Evolutionary conservation across 1,140 invertebrate genomes (phyloP).

Genomic region (Portunus trituberculatus): DNA sequence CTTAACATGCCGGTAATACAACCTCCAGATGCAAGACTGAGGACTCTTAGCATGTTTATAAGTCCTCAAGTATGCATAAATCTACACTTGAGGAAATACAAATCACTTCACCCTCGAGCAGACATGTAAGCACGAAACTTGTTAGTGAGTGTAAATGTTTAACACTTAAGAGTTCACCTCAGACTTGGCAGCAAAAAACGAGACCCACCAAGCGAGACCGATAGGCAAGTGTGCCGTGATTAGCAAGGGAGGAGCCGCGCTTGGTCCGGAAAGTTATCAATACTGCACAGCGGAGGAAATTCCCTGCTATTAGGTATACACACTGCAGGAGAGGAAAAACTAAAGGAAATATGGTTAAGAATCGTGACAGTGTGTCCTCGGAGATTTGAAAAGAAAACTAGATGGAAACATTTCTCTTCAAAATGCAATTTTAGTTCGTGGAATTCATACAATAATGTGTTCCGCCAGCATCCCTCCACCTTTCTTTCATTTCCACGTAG

Average conservation of each 20-base stretch:
- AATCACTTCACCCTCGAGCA: not conserved
- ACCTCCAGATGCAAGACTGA: not conserved
- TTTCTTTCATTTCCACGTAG: too few relatives aligned
- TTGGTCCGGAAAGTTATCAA: not conserved
- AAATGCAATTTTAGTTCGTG: not conserved
- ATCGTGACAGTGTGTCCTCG: not conserved
- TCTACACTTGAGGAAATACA: not conserved
- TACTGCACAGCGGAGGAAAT: not conserved
- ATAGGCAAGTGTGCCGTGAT: not conserved
- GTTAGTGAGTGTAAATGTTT: slow-evolving; percentile 3
- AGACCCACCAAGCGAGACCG: not conserved
- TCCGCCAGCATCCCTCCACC: too few relatives aligned
- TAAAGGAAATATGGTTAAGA: not conserved
- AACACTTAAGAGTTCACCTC: not conserved
- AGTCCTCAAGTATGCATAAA: not conserved
- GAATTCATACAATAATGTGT: not conserved
- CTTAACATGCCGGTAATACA: not conserved
- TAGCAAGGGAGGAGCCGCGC: not conserved
- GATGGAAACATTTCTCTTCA: not conserved
- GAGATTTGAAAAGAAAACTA: not conserved
- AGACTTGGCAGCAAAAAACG: not conserved
- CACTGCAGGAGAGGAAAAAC: not conserved
- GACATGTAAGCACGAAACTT: not conserved
- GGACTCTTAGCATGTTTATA: not conserved
- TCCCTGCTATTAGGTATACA: not conserved